These are phyloP conservation scores for Engraulis encrasicolus DNA, from an alignment of 2,113 vertebrate species.

Conservation along the genomic window DNA sequence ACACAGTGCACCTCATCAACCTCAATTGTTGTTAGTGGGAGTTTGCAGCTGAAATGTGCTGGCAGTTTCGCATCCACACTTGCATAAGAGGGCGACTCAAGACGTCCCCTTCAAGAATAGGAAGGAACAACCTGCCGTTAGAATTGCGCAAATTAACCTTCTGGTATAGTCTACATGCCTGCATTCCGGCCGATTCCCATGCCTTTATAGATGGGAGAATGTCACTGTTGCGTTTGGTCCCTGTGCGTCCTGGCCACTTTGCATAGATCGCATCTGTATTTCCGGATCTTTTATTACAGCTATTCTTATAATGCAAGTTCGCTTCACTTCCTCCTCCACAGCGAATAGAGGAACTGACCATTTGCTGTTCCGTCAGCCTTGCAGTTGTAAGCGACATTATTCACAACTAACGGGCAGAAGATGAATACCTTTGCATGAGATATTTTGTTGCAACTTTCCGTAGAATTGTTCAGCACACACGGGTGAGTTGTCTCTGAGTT, in stretches of 20 bases:
- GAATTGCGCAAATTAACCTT: not conserved
- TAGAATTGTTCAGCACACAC: not conserved
- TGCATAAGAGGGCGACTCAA: not conserved
- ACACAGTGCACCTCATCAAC: not conserved
- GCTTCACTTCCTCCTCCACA: slow-evolving; percentile 78
- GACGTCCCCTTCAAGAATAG: too few species aligned
- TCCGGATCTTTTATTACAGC: slow-evolving; percentile 69
- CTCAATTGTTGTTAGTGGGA: not conserved
- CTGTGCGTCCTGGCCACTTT: slow-evolving; percentile 55
- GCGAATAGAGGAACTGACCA: slow-evolving; percentile 79
- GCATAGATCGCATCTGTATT: slow-evolving; percentile 74
- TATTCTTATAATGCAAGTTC: slow-evolving; percentile 64
- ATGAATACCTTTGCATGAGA: slow-evolving; percentile 12
- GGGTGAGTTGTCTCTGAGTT: not conserved
- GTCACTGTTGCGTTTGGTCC: slow-evolving; percentile 24
- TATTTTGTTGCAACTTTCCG: not conserved
- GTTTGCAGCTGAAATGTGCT: slow-evolving; percentile 38
- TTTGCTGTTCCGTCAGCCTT: slow-evolving; percentile 18
- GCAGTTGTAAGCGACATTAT: slow-evolving; percentile 13
- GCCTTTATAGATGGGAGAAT: not conserved
- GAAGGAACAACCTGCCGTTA: not conserved
- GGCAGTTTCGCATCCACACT: slow-evolving; percentile 37
- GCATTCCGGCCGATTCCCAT: not conserved
- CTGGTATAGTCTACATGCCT: not conserved
- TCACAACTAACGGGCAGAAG: slow-evolving; percentile 3